Evolutionary conservation across 2,797 vertebrate genomes (phyloP).

Genomic region (Hippopotamyrus pictus): DNA sequence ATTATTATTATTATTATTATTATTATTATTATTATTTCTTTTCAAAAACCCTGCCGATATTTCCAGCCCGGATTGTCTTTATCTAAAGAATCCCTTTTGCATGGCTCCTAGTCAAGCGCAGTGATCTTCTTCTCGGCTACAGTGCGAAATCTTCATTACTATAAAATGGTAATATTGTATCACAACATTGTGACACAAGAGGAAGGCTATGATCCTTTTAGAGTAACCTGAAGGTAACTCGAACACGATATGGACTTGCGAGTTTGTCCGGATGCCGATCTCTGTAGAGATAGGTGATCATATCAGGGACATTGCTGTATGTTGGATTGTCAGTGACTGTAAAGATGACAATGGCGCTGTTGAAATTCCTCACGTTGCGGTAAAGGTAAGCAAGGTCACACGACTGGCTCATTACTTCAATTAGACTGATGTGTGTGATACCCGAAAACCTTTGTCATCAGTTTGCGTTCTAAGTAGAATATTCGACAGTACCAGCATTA

Average conservation of each 20-base stretch:
- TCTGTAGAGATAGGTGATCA: neutral
- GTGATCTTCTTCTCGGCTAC: neutral
- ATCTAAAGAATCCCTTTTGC: neutral
- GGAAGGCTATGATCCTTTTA: neutral
- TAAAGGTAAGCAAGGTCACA: neutral
- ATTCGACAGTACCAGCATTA: neutral
- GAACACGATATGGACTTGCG: neutral
- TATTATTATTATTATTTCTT: neutral
- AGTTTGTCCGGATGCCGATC: neutral
- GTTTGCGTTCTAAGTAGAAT: neutral
- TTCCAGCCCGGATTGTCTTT: neutral
- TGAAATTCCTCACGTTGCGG: neutral
- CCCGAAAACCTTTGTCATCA: neutral
- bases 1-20: neutral
- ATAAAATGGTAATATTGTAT: neutral
- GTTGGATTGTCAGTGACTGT: neutral
- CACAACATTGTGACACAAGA: neutral
- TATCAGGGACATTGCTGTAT: neutral
- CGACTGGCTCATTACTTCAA: neutral
- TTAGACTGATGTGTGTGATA: neutral
- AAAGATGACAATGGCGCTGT: neutral
- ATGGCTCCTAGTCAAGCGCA: neutral
- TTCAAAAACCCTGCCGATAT: neutral
- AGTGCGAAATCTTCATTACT: neutral
- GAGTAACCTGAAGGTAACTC: neutral